Percentiles rank a stretch among this genome's conserved stretches.
These are phyloP conservation scores for Pilophorus perplexus DNA, from an alignment of 2,888 invertebrate genomes.

Conservation along the genomic window DNA sequence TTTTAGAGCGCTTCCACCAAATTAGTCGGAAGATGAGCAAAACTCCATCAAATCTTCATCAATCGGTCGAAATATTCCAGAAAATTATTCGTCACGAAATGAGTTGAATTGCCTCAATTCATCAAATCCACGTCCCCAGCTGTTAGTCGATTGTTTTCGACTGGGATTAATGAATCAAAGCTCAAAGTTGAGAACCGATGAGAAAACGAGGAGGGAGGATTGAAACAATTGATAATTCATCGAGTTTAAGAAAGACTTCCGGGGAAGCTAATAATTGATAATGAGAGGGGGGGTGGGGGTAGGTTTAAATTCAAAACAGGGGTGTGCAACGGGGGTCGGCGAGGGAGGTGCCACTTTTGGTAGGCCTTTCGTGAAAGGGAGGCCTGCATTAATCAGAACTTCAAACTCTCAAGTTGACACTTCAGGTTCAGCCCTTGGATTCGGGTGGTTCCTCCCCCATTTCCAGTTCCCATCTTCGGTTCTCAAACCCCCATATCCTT, in stretches of 20 bases:
- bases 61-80: no score
- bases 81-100: no score
- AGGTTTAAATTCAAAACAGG: no score
- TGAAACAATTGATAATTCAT: conserved; percentile 37
- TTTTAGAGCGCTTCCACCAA: no score
- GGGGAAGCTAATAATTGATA: conserved; percentile 33
- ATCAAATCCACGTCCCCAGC: background rate
- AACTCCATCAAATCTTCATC: no score
- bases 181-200: background rate
- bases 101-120: conserved; percentile 8
- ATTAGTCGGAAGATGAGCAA: no score
- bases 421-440: no score
- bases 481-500: no score
- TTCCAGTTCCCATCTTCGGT: no score
- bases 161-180: conserved; percentile 27
- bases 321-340: background rate
- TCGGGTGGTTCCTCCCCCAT: no score
- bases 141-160: conserved; percentile 27
- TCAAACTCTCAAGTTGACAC: conserved; percentile 31
- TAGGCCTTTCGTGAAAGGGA: conserved; percentile 1
- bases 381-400: conserved; percentile 30
- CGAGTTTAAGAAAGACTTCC: conserved; percentile 22
- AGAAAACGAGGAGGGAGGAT: conserved; percentile 8
- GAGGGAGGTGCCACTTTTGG: background rate
- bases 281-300: background rate